A percentile compares a stretch with the other conserved stretches of the same genome.
These are phyloP conservation scores for Otolemur garnettii DNA, from an alignment of 2,113 vertebrate species.

Conservation along the genomic window DNA sequence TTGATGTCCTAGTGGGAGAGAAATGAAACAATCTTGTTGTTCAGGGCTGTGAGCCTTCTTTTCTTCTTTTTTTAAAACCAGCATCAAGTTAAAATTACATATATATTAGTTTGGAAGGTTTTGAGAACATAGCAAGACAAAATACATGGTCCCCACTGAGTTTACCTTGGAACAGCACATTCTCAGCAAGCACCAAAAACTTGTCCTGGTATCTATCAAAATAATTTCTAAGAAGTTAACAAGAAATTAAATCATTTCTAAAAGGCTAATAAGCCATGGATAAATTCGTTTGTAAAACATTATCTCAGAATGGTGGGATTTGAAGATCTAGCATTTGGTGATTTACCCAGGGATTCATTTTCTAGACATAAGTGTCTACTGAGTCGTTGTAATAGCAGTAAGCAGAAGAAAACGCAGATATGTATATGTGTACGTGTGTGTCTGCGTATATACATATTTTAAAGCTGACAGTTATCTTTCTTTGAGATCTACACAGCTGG, in stretches of 20 bases:
- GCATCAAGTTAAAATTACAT: conserved; percentile 7
- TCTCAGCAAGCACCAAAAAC: background rate
- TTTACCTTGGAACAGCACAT: background rate
- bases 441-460: too few relatives aligned
- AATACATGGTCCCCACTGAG: background rate
- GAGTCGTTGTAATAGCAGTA: conserved; percentile 64
- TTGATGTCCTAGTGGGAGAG: background rate
- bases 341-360: conserved; percentile 47
- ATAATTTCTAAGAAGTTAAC: background rate
- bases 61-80: background rate
- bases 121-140: background rate
- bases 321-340: conserved; percentile 5
- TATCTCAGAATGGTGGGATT: background rate
- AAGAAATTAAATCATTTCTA: background rate
- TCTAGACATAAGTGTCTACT: conserved; percentile 5
- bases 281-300: conserved; percentile 27
- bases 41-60: background rate
- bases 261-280: background rate
- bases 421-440: background rate
- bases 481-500: conserved; percentile 77
- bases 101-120: background rate
- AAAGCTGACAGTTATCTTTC: conserved; percentile 76
- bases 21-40: background rate
- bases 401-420: conserved; percentile 67
- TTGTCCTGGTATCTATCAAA: background rate